phyloP scores from a whole-genome alignment of 2,797 vertebrate genomes.

The Chrosomus eos region DNA sequence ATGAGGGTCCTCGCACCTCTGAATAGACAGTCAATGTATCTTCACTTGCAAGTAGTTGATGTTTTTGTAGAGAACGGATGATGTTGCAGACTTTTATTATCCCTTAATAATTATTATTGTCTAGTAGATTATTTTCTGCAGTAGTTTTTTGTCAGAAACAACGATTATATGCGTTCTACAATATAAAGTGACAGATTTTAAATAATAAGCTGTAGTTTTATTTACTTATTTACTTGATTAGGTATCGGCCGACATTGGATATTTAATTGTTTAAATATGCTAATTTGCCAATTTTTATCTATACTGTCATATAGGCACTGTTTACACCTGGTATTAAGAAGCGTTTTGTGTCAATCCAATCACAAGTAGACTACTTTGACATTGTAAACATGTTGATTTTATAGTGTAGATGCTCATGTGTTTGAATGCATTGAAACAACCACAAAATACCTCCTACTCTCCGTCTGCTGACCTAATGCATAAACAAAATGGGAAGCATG shows the following conservation, averaged over 20 bases:
- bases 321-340: background rate
- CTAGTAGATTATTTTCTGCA: background rate
- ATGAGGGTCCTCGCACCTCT: background rate
- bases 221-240: background rate
- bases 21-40: slow-evolving; percentile 22
- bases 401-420: too few relatives aligned
- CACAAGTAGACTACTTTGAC: background rate
- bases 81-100: background rate
- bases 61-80: background rate
- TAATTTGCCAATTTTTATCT: background rate
- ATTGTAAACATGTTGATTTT: too few relatives aligned
- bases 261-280: background rate
- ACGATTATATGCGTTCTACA: background rate
- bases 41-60: background rate
- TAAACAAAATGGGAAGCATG: too few relatives aligned
- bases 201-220: background rate
- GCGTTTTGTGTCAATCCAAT: background rate
- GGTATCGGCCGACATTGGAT: background rate
- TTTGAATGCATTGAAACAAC: too few relatives aligned
- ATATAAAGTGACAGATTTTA: background rate
- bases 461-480: too few relatives aligned
- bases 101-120: background rate
- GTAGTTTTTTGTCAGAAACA: background rate
- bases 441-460: too few relatives aligned
- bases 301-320: background rate